A percentile compares a stretch with the other conserved stretches of the same genome.
Evolutionary conservation across 2,888 invertebrate species (phyloP).

Genomic region (Neria commutata): DNA sequence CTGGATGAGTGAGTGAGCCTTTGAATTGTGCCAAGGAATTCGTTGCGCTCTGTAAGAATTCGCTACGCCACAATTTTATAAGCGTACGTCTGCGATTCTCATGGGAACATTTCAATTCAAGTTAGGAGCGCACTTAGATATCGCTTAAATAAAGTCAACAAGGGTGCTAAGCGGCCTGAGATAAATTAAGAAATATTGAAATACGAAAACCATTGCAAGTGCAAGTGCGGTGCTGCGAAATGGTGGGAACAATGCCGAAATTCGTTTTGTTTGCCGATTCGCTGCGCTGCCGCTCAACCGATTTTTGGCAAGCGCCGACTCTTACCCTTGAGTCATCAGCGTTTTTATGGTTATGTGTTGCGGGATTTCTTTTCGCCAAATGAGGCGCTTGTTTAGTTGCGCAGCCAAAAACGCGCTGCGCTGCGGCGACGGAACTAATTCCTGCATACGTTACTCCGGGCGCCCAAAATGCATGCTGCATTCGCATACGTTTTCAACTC

Average conservation of each 20-base stretch:
- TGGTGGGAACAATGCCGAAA: conserved; percentile 9
- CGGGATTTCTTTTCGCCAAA: neutral
- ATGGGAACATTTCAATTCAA: conserved; percentile 36
- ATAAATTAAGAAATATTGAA: conserved; percentile 44
- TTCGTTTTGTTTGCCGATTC: neutral
- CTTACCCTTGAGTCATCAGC: conserved; percentile 26
- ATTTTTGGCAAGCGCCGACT: neutral
- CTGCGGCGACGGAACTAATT: conserved; percentile 44
- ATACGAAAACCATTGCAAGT: conserved; percentile 49
- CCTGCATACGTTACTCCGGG: conserved; percentile 27
- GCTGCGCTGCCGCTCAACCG: neutral
- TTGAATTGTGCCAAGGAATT: conserved; percentile 43
- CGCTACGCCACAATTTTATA: conserved; percentile 42
- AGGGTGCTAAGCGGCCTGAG: conserved; percentile 29
- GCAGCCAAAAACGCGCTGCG: conserved; percentile 15
- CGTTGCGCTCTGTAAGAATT: conserved; percentile 61
- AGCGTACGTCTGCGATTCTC: conserved; percentile 26
- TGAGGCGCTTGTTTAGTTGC: neutral
- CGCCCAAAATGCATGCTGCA: neutral
- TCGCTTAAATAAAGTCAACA: conserved; percentile 30
- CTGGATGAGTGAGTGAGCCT: conserved; percentile 6
- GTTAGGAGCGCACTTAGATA: neutral
- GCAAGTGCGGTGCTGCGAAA: conserved; percentile 23
- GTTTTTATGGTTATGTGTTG: conserved; percentile 4
- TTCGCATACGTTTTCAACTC: conserved; percentile 38